Conservation (phyloP, 2,113 vertebrate species). For the Equus przewalskii region DNA sequence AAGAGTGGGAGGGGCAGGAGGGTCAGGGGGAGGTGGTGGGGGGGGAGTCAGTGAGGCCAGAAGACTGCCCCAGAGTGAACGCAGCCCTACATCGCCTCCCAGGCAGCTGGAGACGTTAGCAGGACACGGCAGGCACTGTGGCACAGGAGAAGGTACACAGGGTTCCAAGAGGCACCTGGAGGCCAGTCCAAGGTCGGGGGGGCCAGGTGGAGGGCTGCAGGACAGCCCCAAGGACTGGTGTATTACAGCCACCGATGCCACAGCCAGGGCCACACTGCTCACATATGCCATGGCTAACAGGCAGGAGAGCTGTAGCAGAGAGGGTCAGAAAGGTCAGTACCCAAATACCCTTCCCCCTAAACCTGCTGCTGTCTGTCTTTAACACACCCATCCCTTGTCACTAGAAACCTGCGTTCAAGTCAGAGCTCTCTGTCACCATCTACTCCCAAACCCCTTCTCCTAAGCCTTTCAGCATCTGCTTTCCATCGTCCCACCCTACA, state of each 20-base stretch:
- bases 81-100: constrained; percentile 79
- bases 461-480: not conserved
- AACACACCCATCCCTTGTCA: not conserved
- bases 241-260: constrained; percentile 90
- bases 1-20: constrained; percentile 61
- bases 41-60: constrained; percentile 89
- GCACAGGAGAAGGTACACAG: constrained; percentile 45
- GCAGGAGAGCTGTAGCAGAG: constrained; percentile 92
- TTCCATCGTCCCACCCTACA: not conserved
- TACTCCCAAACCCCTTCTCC: not conserved
- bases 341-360: not conserved
- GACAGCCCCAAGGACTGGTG: constrained; percentile 90
- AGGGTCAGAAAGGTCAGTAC: not conserved
- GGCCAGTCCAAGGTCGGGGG: constrained; percentile 53
- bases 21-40: constrained; percentile 68
- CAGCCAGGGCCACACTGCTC: constrained; percentile 93
- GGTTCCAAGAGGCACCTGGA: constrained; percentile 59
- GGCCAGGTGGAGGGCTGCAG: constrained; percentile 56
- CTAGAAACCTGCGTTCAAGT: not conserved
- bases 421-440: not conserved
- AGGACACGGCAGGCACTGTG: constrained; percentile 68
- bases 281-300: constrained; percentile 95
- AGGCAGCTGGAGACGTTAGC: constrained; percentile 77
- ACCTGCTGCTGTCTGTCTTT: not conserved
- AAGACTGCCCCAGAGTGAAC: constrained; percentile 91